Evolutionary conservation across 2,888 invertebrate species (phyloP).

Genomic region (Melolontha melolontha): DNA sequence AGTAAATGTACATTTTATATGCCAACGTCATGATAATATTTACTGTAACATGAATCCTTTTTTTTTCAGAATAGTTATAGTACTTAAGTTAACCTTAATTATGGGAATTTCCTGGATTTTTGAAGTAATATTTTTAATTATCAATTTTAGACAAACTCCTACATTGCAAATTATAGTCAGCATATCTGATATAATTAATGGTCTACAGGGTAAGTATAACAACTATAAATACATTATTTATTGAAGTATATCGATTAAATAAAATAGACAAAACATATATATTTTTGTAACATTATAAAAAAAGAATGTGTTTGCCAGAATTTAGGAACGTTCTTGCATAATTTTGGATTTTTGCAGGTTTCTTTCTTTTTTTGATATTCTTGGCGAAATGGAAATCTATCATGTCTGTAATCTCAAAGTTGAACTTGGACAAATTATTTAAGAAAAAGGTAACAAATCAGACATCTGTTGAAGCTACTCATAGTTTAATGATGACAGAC

Average conservation of each 20-base stretch:
- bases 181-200: constrained; percentile 37
- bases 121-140: constrained; percentile 33
- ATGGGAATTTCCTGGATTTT: constrained; percentile 42
- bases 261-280: too few species aligned
- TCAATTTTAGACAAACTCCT: constrained; percentile 22
- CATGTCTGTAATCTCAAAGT: not conserved
- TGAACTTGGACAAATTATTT: not conserved
- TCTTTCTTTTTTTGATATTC: constrained; percentile 35
- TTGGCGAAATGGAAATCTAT: constrained; percentile 25
- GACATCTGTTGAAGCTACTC: too few species aligned
- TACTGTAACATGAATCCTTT: too few species aligned
- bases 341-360: constrained; percentile 20
- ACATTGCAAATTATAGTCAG: constrained; percentile 25
- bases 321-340: too few species aligned
- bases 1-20: too few species aligned
- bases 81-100: constrained; percentile 36
- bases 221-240: not conserved
- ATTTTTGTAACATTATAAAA: too few species aligned
- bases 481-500: too few species aligned
- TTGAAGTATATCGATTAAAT: too few species aligned
- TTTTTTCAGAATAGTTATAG: constrained; percentile 37
- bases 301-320: too few species aligned
- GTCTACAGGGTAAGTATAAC: constrained; percentile 36
- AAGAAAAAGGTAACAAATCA: too few species aligned
- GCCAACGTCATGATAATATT: too few species aligned